Conservation (phyloP, 2,113 vertebrate species). For the Desmodus rotundus region DNA sequence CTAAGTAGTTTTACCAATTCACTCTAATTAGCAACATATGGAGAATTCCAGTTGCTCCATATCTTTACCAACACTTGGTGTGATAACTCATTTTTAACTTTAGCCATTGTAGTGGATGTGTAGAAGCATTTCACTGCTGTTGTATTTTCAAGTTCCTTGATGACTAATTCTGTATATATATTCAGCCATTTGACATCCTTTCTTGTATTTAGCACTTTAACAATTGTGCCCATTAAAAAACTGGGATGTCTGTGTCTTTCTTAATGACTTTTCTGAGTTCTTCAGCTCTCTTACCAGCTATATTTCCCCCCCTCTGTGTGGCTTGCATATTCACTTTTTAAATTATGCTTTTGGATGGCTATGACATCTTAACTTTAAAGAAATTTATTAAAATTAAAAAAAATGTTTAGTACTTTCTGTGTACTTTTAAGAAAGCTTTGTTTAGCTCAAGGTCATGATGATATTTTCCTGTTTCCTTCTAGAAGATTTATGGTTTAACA, state of each 20-base stretch:
- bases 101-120: neutral
- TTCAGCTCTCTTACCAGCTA: neutral
- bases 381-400: neutral
- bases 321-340: neutral
- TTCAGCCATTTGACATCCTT: neutral
- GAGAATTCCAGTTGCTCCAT: neutral
- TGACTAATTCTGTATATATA: neutral
- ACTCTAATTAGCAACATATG: neutral
- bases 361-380: constrained; percentile 28
- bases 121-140: neutral
- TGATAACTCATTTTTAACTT: neutral
- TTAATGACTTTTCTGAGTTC: neutral
- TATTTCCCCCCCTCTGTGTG: neutral
- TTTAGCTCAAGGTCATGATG: neutral
- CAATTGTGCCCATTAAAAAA: neutral
- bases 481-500: constrained; percentile 40
- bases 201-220: neutral
- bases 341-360: neutral
- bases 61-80: neutral
- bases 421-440: neutral
- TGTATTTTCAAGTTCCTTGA: neutral
- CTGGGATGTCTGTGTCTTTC: neutral
- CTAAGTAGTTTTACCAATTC: neutral
- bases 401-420: neutral
- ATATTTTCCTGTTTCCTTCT: neutral